Evolutionary conservation across 2,888 invertebrate genomes (phyloP), one percentile per base, ranked within the genome.

Genomic region (Drosophila paramelanica): DNA sequence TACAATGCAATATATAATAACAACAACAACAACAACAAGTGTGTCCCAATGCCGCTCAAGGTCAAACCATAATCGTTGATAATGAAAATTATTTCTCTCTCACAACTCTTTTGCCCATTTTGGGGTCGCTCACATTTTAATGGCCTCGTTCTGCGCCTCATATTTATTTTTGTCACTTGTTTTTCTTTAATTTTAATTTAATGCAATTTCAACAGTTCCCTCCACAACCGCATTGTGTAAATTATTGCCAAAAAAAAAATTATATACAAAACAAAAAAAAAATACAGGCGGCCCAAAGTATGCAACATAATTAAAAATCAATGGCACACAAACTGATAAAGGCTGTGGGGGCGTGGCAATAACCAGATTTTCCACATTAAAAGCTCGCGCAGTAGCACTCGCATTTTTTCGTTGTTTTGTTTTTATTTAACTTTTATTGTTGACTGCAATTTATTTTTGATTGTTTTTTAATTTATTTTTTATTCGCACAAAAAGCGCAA

Each of bases 291-390:
- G 73, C 80, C 71, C 67, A 88, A 89, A 85, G 83, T 77, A 85
- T 79, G 89, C 85, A 89, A 77, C 81, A 89, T 90, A 91, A 91
- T 91, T 91, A 89, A 91, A 90, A 90, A 90, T 91, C 90, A 91
- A 91, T 91, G 91, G 81, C 91, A 90, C 67, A 90, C 79, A 85
- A 88, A 88, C 81, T 79, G 89, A 88, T 85, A 88, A 81, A 72
- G 51, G 46, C 43, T 25, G 62, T 38, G 65, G 55, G 53, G 72
- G 85, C 71, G 77, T 69, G 77, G 74, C 69, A 77, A 73, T 46
- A 74, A 76, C 74, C 75, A 78, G 72, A 89, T 86, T 89, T 75
- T 76, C 49, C 73, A 68, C 79, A 88, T 87, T 81, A 81, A 87
- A 74, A 72, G 53, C 47, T 33, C 67, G 50, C 70, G 71, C 69